Percentiles rank a stretch among this genome's conserved stretches.
Conservation (phyloP, 2,888 invertebrate genomes). For the Dinocampus coccinellae region DNA sequence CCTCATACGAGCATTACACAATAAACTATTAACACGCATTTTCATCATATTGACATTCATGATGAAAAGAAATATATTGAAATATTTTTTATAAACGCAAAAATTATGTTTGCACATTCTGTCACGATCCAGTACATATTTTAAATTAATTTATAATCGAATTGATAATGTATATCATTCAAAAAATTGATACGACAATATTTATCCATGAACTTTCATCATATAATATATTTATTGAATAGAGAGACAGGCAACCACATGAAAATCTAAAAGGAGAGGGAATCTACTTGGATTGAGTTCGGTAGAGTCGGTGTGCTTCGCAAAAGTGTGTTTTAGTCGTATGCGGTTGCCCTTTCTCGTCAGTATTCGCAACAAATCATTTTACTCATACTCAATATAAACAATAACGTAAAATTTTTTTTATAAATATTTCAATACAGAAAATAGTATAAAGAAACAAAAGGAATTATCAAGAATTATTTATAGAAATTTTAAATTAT, state of each 20-base stretch:
- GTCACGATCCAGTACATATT: too few species aligned
- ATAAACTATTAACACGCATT: not conserved
- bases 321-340: conserved; percentile 43
- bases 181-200: too few species aligned
- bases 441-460: not conserved
- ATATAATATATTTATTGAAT: not conserved
- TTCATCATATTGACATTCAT: not conserved
- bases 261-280: not conserved
- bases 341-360: conserved; percentile 42
- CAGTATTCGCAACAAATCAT: conserved; percentile 32
- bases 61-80: too few species aligned
- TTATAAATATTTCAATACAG: not conserved
- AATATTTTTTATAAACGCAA: too few species aligned
- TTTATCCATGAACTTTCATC: not conserved
- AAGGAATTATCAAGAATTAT: not conserved
- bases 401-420: not conserved
- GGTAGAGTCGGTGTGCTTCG: conserved; percentile 9
- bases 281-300: not conserved
- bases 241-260: not conserved
- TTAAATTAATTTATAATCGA: too few species aligned
- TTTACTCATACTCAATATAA: not conserved
- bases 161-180: too few species aligned
- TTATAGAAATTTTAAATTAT: not conserved
- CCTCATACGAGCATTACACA: not conserved
- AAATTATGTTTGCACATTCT: too few species aligned